Evolutionary conservation across 2,113 vertebrate genomes (phyloP).

Genomic region (Leiothrix lutea): DNA sequence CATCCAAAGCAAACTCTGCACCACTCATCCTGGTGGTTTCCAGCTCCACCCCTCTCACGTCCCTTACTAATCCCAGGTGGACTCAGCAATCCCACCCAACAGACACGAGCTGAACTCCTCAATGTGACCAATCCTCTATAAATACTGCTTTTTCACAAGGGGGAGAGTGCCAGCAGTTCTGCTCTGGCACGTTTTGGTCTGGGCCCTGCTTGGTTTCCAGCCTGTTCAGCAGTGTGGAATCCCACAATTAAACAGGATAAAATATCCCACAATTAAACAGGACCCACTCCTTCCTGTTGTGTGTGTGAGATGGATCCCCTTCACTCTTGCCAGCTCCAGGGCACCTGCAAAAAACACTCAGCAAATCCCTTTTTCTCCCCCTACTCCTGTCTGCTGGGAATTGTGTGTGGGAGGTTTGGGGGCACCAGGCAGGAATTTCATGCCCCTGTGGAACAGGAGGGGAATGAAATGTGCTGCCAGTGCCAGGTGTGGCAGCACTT

Average conservation of each 20-base stretch:
- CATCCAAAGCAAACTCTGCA: background rate
- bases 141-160: background rate
- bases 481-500: background rate
- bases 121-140: background rate
- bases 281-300: background rate
- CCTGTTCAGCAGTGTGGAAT: background rate
- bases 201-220: background rate
- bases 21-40: background rate
- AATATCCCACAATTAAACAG: background rate
- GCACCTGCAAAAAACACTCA: background rate
- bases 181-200: background rate
- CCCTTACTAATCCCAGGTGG: background rate
- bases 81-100: background rate
- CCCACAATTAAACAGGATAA: background rate
- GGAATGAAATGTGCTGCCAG: background rate
- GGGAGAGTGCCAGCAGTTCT: background rate
- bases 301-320: background rate
- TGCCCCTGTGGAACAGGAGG: background rate
- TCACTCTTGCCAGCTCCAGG: rapidly evolving
- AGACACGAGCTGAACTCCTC: background rate
- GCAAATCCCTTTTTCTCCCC: background rate
- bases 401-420: rapidly evolving
- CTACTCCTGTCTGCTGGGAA: background rate
- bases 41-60: background rate
- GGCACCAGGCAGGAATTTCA: background rate